Evolutionary conservation across 2,888 invertebrate species (phyloP).

Genomic region (Cephus pulcher): DNA sequence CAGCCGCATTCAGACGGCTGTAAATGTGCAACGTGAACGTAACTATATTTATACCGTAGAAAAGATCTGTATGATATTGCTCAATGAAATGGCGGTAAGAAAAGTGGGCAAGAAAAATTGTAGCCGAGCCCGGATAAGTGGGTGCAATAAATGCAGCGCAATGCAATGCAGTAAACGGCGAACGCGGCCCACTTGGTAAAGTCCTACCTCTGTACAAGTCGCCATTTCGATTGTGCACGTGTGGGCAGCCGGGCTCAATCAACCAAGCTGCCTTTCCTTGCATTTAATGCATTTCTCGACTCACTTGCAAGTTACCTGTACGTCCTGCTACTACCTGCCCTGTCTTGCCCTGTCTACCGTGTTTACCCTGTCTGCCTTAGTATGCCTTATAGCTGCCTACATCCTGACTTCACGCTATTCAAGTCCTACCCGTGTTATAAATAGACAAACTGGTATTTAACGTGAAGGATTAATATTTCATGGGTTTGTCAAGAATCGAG

Average conservation of each 20-base stretch:
- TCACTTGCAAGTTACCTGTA: neutral
- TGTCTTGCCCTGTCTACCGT: neutral
- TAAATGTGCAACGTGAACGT: neutral
- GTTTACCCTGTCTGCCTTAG: neutral
- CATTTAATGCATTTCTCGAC: neutral
- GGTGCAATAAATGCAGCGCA: neutral
- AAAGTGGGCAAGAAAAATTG: neutral
- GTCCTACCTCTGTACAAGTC: neutral
- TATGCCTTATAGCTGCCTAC: neutral
- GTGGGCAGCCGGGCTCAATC: constrained; percentile 29
- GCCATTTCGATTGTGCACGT: constrained; percentile 5
- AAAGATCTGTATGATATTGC: neutral
- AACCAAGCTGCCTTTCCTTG: constrained; percentile 17
- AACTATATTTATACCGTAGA: neutral
- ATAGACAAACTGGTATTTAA: constrained; percentile 43
- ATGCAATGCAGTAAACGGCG: neutral
- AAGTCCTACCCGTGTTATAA: constrained; percentile 38
- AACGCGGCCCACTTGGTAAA: constrained; percentile 6
- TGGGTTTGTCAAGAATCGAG: constrained; percentile 22
- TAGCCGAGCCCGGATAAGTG: constrained; percentile 1
- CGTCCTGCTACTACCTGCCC: neutral
- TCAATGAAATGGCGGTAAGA: neutral
- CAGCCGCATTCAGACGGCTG: neutral
- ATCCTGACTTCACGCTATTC: neutral
- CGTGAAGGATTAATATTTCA: constrained; percentile 35